phyloP scores from a whole-genome alignment of 2,888 invertebrate genomes.

The Cephonodes hylas region DNA sequence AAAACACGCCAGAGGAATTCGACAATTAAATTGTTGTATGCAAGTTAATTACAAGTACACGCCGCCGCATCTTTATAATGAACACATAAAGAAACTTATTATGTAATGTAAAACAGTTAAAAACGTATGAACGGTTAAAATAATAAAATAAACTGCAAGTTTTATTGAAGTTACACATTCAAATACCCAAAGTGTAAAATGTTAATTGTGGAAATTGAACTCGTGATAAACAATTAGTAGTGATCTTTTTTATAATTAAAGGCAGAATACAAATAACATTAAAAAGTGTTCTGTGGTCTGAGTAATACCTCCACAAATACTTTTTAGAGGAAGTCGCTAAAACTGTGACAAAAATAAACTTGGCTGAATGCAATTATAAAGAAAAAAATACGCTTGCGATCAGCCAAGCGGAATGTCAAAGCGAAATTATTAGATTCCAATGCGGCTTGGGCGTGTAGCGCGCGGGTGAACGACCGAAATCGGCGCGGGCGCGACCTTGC shows the following conservation, averaged over 20 bases:
- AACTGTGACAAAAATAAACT: background rate
- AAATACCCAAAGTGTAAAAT: too few relatives aligned
- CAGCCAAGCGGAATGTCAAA: background rate
- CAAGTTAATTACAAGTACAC: constrained; percentile 3
- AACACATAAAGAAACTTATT: background rate
- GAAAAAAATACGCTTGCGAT: background rate
- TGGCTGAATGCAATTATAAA: background rate
- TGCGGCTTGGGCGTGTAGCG: constrained; percentile 25
- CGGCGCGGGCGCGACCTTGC: constrained; percentile 80
- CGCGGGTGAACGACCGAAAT: constrained; percentile 76
- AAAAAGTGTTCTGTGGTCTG: background rate
- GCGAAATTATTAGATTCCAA: background rate
- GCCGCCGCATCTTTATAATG: constrained; percentile 14
- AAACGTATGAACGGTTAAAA: background rate
- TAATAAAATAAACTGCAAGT: background rate
- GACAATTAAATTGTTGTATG: constrained; percentile 7
- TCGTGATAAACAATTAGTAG: too few relatives aligned
- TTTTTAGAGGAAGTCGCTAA: background rate
- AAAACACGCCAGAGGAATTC: background rate
- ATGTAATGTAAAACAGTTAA: background rate
- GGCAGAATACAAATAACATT: too few relatives aligned
- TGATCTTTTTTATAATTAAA: too few relatives aligned
- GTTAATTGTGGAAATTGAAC: too few relatives aligned
- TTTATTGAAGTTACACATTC: background rate
- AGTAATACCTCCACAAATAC: background rate